Conservation (phyloP, 2,113 vertebrate species). For the Hymenochirus boettgeri region DNA sequence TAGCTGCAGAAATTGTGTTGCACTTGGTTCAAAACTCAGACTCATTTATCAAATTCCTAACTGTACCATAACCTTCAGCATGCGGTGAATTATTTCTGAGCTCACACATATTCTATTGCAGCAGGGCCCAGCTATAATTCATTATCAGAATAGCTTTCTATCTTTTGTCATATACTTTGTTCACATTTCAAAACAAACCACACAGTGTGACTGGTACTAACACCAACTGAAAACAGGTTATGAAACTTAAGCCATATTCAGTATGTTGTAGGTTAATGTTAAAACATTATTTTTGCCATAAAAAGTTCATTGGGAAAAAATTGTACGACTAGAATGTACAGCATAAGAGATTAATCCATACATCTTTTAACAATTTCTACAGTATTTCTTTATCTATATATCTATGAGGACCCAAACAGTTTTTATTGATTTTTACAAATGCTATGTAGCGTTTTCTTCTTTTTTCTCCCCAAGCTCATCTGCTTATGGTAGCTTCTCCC, state of each 20-base stretch:
- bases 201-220: fast-evolving
- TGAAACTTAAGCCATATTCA: not conserved
- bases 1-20: not conserved
- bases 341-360: too few relatives aligned
- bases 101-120: not conserved
- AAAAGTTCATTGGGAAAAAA: not conserved
- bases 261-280: not conserved
- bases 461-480: too few relatives aligned
- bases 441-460: too few relatives aligned
- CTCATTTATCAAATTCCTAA: not conserved
- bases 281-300: too few relatives aligned
- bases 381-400: too few relatives aligned
- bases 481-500: too few relatives aligned
- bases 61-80: not conserved
- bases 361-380: too few relatives aligned
- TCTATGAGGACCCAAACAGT: too few relatives aligned
- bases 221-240: not conserved
- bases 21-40: not conserved
- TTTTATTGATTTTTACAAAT: too few relatives aligned
- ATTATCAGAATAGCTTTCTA: not conserved
- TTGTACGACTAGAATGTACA: not conserved
- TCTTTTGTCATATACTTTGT: fast-evolving
- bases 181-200: not conserved
- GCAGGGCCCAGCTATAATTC: not conserved
- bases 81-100: fast-evolving